Conservation (phyloP, 1,140 invertebrate species). For the Fopius arisanus region DNA sequence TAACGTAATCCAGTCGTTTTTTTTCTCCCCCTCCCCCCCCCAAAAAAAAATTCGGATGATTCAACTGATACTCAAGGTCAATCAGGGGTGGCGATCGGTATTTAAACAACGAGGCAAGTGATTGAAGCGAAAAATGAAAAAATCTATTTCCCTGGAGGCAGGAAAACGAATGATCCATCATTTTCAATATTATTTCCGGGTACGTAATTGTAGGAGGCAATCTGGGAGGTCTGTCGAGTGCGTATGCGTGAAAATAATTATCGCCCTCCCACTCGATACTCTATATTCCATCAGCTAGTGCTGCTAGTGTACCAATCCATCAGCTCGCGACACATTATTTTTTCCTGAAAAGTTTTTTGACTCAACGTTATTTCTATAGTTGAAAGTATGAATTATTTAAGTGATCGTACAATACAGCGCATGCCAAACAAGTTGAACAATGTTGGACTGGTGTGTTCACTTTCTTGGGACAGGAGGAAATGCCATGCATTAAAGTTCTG, state of each 20-base stretch:
- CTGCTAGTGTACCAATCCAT: neutral
- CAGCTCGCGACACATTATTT: neutral
- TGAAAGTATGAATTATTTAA: neutral
- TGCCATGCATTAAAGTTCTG: neutral
- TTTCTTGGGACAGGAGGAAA: neutral
- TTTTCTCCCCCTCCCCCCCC: no score
- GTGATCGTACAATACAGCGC: neutral
- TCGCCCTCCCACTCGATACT: constrained; percentile 26
- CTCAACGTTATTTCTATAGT: neutral
- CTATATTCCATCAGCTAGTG: neutral
- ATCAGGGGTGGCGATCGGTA: no score
- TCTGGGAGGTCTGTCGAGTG: constrained; percentile 26
- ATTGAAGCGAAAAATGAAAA: no score
- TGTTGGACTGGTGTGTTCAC: neutral
- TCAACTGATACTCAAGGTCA: neutral
- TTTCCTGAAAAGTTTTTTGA: neutral
- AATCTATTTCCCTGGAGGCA: no score
- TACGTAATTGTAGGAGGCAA: constrained; percentile 6
- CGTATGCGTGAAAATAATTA: constrained; percentile 50
- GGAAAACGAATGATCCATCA: neutral
- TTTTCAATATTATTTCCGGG: neutral
- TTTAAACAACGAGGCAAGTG: neutral
- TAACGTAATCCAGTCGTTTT: neutral
- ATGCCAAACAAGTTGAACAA: neutral
- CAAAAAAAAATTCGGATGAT: no score